Percentiles rank a stretch among this genome's conserved stretches.
These are phyloP conservation scores for Orgyia antiqua DNA, from an alignment of 2,888 invertebrate genomes.

Conservation along the genomic window DNA sequence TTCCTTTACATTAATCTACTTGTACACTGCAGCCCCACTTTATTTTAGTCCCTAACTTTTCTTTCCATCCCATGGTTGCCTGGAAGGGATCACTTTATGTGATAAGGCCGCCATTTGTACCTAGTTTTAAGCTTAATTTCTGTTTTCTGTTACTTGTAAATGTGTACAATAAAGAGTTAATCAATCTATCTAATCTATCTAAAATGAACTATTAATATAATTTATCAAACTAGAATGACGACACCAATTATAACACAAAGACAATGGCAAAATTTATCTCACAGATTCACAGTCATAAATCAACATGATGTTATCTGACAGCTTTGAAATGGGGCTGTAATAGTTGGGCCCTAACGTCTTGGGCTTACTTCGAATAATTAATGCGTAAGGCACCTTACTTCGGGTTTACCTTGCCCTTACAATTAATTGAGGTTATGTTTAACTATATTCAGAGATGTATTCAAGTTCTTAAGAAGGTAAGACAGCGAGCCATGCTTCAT, in stretches of 20 bases:
- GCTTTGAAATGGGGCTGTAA: constrained; percentile 30
- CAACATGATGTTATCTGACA: constrained; percentile 33
- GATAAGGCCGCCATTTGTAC: too few relatives aligned
- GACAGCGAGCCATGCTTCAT: too few relatives aligned
- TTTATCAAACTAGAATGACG: constrained; percentile 5
- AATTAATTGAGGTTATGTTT: constrained; percentile 34
- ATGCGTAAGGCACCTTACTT: constrained; percentile 26
- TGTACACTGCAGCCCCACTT: too few relatives aligned
- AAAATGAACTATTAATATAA: not conserved
- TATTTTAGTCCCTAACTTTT: too few relatives aligned
- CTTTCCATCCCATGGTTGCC: too few relatives aligned
- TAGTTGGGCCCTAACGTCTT: constrained; percentile 27
- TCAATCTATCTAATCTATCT: too few relatives aligned
- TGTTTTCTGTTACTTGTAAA: too few relatives aligned
- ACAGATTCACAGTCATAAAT: constrained; percentile 25
- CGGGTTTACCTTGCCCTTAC: constrained; percentile 19
- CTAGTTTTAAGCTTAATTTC: too few relatives aligned
- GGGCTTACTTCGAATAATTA: constrained; percentile 28
- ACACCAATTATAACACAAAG: constrained; percentile 26
- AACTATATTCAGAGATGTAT: constrained; percentile 16
- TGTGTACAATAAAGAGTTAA: too few relatives aligned
- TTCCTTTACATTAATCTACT: too few relatives aligned
- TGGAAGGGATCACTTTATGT: too few relatives aligned
- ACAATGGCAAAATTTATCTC: constrained; percentile 21
- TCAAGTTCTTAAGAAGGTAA: constrained; percentile 13